phyloP scores from a whole-genome alignment of 1,140 invertebrate genomes.

The Philopotamus ludificatus region DNA sequence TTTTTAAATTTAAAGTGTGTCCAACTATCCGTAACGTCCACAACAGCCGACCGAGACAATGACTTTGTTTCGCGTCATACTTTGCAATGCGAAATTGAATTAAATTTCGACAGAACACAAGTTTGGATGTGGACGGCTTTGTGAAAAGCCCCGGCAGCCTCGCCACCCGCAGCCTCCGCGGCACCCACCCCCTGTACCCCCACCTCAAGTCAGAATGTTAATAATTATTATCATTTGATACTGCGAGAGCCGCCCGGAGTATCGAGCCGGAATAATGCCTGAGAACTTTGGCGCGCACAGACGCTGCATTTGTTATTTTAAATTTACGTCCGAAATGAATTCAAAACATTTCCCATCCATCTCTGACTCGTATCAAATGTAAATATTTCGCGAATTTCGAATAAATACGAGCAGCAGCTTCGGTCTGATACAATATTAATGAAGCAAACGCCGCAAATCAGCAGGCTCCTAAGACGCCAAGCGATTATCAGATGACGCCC shows the following conservation, averaged over 20 bases:
- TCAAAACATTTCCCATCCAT: conserved; percentile 21
- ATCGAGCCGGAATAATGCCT: conserved; percentile 17
- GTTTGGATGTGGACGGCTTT: too few species aligned
- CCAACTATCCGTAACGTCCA: too few species aligned
- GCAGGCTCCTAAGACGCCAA: neutral
- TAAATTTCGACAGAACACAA: too few species aligned
- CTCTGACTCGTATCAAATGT: neutral
- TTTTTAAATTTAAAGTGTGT: too few species aligned
- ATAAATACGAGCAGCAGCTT: neutral
- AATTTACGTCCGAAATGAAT: conserved; percentile 26
- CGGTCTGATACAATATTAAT: neutral
- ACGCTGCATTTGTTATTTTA: conserved; percentile 27
- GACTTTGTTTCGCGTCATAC: too few species aligned
- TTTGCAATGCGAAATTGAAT: too few species aligned
- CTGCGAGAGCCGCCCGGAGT: conserved; percentile 2
- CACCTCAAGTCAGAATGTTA: neutral
- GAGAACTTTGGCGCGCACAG: neutral
- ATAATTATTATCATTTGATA: conserved; percentile 15
- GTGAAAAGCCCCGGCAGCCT: too few species aligned
- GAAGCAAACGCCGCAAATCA: neutral
- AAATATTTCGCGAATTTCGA: conserved; percentile 13
- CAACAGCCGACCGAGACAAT: too few species aligned
- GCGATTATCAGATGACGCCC: neutral
- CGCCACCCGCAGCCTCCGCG: too few species aligned
- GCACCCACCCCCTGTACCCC: neutral